Evolutionary conservation across 2,888 invertebrate genomes (phyloP).

Genomic region (Archips xylosteana): DNA sequence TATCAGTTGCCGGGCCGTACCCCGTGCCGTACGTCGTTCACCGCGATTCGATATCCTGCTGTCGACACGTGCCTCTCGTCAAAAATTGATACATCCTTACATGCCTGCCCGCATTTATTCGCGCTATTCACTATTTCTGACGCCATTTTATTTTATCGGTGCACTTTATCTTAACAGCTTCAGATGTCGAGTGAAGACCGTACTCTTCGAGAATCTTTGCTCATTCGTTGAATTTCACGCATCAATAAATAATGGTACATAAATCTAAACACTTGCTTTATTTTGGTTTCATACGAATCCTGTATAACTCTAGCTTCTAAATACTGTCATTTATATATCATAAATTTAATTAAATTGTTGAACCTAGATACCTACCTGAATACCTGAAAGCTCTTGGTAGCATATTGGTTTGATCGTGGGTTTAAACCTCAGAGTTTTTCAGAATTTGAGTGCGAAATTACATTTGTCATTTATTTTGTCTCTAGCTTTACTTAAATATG

Average conservation of each 20-base stretch:
- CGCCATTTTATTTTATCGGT: conserved; percentile 31
- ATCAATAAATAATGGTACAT: not conserved
- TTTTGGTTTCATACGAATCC: not conserved
- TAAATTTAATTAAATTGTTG: too few species aligned
- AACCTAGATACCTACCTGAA: too few species aligned
- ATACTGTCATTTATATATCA: too few species aligned
- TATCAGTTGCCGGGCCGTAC: not conserved
- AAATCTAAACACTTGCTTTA: not conserved
- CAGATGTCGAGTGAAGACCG: conserved; percentile 8
- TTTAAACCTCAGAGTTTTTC: too few species aligned
- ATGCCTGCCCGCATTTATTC: conserved; percentile 19
- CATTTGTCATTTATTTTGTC: too few species aligned
- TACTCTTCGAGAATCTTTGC: not conserved
- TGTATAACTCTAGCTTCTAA: not conserved
- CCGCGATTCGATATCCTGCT: conserved; percentile 35
- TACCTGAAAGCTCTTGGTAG: too few species aligned
- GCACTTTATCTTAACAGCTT: conserved; percentile 32
- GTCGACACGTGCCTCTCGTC: conserved; percentile 37
- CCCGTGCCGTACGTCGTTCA: conserved; percentile 2
- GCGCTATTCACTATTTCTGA: conserved; percentile 33
- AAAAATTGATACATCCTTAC: conserved; percentile 36
- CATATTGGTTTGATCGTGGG: too few species aligned
- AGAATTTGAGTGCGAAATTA: too few species aligned
- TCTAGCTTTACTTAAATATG: too few species aligned
- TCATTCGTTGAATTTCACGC: not conserved